Evolutionary conservation across 2,113 vertebrate genomes (phyloP).

Genomic region (Labrus mixtus): DNA sequence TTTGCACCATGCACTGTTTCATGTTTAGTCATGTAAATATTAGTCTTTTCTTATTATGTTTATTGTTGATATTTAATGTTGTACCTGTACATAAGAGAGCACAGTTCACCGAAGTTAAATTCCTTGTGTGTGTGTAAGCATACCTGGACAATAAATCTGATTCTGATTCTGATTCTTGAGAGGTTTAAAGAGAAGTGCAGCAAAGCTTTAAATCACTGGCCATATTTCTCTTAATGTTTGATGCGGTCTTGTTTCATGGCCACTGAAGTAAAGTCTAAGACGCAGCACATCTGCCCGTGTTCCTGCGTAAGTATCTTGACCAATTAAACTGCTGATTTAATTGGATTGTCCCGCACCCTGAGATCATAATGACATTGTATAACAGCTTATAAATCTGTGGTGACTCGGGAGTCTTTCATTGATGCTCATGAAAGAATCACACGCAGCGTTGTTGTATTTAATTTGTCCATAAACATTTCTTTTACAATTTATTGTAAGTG

Average conservation of each 20-base stretch:
- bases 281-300: not conserved
- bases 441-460: not conserved
- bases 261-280: not conserved
- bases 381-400: not conserved
- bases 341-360: conserved; percentile 15
- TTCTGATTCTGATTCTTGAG: no score
- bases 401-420: not conserved
- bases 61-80: no score
- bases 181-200: not conserved
- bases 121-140: no score
- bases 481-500: not conserved
- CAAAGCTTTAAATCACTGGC: not conserved
- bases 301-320: not conserved
- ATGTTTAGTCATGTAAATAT: no score
- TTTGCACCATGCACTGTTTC: no score
- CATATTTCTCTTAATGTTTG: not conserved
- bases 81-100: no score
- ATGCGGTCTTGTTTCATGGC: not conserved
- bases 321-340: conserved; percentile 12
- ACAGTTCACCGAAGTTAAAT: no score
- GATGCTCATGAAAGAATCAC: not conserved
- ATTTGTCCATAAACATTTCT: conserved; percentile 9
- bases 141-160: no score
- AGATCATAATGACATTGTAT: conserved; percentile 13
- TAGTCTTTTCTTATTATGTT: no score